Evolutionary conservation across 2,888 invertebrate species (phyloP).

Genomic region (Pharmacophagus antenor): DNA sequence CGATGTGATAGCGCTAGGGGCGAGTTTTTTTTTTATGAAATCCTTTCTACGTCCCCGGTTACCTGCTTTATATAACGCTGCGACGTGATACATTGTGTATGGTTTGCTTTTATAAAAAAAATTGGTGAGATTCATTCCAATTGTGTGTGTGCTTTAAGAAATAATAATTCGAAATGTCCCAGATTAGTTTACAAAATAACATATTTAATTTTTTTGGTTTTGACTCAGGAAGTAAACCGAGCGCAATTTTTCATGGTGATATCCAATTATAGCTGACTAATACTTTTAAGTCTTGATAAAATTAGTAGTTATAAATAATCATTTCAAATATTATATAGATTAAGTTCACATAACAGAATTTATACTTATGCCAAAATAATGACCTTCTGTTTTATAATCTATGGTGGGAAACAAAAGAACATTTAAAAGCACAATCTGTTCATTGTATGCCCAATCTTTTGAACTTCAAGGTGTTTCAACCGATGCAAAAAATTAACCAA

Average conservation of each 20-base stretch:
- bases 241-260: not conserved
- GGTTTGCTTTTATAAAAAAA: constrained; percentile 11
- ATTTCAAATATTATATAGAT: not conserved
- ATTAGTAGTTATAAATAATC: not conserved
- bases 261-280: not conserved
- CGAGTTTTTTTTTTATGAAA: constrained; percentile 26
- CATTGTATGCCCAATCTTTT: constrained; percentile 14
- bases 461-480: constrained; percentile 33
- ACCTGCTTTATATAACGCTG: constrained; percentile 25
- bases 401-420: not conserved
- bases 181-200: too few species aligned
- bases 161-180: too few species aligned
- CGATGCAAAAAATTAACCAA: constrained; percentile 48
- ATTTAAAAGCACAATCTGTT: not conserved
- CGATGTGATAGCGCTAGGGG: constrained; percentile 36
- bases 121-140: not conserved
- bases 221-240: too few species aligned
- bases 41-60: constrained; percentile 28
- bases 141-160: not conserved
- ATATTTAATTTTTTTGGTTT: too few species aligned
- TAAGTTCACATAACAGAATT: too few species aligned
- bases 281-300: not conserved
- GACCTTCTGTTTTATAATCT: not conserved
- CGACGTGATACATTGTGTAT: constrained; percentile 19
- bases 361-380: not conserved